phyloP scores from a whole-genome alignment of 2,797 vertebrate species.

The Malacoraja senta region DNA sequence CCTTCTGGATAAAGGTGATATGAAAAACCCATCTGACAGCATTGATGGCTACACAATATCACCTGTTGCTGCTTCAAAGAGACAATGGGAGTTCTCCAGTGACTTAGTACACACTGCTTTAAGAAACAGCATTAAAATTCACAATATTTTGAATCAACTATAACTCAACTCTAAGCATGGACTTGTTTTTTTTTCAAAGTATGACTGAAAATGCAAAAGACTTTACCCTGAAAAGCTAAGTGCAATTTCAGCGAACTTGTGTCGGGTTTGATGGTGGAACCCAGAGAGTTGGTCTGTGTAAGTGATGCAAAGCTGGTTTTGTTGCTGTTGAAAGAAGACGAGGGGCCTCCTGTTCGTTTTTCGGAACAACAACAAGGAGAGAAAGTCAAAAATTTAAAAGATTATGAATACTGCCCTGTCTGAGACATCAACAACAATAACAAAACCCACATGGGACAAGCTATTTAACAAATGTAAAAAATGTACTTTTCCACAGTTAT shows the following conservation, averaged over 20 bases:
- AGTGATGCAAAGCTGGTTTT: constrained; percentile 56
- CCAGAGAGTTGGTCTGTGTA: constrained; percentile 62
- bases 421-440: neutral
- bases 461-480: neutral
- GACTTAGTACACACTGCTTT: too few species aligned
- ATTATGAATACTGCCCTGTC: neutral
- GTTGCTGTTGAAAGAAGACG: constrained; percentile 68
- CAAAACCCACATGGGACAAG: neutral
- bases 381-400: neutral
- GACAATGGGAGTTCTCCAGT: too few species aligned
- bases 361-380: constrained; percentile 45
- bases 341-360: constrained; percentile 61
- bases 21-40: too few species aligned
- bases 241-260: constrained; percentile 63
- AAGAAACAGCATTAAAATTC: too few species aligned
- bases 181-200: too few species aligned
- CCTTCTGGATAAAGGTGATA: too few species aligned
- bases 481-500: neutral
- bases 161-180: neutral
- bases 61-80: too few species aligned
- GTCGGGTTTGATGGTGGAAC: constrained; percentile 64
- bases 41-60: too few species aligned
- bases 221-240: constrained; percentile 70
- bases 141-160: neutral
- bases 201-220: neutral